Percentiles rank a stretch among this genome's conserved stretches.
These are phyloP conservation scores for Actinostola sp. DNA, from an alignment of 92 coral and sea anemone species.

Conservation along the genomic window DNA sequence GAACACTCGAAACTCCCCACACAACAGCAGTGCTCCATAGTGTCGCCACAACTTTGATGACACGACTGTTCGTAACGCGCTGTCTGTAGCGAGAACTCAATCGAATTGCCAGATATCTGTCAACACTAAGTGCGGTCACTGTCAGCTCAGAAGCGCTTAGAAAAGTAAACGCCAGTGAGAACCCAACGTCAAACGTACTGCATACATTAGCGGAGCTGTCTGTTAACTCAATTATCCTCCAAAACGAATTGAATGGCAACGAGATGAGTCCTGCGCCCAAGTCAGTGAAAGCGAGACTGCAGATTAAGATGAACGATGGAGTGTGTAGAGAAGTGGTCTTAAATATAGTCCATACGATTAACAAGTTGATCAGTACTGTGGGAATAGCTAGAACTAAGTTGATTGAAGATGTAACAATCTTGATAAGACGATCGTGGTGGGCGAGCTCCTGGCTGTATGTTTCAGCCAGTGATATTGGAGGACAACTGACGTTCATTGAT, in stretches of 20 bases:
- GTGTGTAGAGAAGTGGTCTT: slow-evolving; percentile 22
- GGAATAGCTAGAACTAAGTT: background rate
- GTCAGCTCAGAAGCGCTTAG: slow-evolving; percentile 34
- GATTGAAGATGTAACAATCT: slow-evolving; percentile 11
- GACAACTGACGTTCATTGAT: slow-evolving; percentile 22
- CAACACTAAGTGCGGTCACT: slow-evolving; percentile 22
- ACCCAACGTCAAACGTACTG: slow-evolving; percentile 17
- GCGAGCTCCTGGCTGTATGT: slow-evolving; percentile 13
- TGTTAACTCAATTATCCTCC: slow-evolving; percentile 13
- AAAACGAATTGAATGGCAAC: slow-evolving; percentile 15
- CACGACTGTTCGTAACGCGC: slow-evolving; percentile 16
- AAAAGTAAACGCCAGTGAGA: slow-evolving; percentile 14
- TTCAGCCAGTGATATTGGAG: slow-evolving; percentile 9
- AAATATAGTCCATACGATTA: slow-evolving; percentile 12
- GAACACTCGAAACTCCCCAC: slow-evolving; percentile 25
- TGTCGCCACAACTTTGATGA: background rate
- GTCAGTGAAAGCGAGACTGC: slow-evolving; percentile 33
- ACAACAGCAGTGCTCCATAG: slow-evolving; percentile 18
- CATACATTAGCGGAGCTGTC: slow-evolving; percentile 5
- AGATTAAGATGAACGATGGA: slow-evolving; percentile 22
- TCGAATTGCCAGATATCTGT: slow-evolving; percentile 29
- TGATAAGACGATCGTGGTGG: slow-evolving; percentile 6
- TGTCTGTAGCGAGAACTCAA: slow-evolving; percentile 10
- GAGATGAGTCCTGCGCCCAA: slow-evolving; percentile 15
- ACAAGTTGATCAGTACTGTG: slow-evolving; percentile 2